phyloP scores from a whole-genome alignment of 2,888 invertebrate species.

The Heliothis peltigera region DNA sequence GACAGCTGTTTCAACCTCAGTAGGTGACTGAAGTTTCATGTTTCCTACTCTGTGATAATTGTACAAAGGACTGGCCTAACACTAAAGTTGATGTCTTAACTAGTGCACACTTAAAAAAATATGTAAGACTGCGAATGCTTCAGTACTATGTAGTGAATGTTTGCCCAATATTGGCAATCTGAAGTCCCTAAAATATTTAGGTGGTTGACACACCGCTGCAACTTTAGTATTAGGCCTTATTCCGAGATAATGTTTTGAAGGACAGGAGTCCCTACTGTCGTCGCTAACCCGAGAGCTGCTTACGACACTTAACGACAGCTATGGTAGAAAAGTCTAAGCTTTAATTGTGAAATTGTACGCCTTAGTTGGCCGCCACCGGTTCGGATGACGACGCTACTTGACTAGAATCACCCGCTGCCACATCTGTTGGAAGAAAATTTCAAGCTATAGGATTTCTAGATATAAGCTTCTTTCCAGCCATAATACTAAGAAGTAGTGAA shows the following conservation, averaged over 20 bases:
- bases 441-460: neutral
- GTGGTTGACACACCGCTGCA: neutral
- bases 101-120: conserved; percentile 5
- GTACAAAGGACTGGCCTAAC: neutral
- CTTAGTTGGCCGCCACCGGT: conserved; percentile 79
- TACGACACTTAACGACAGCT: conserved; percentile 63
- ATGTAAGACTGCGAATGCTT: conserved; percentile 15
- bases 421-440: conserved; percentile 67
- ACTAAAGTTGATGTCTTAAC: conserved; percentile 22
- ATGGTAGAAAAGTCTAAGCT: conserved; percentile 81
- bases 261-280: conserved; percentile 34
- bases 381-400: conserved; percentile 67
- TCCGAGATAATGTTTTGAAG: conserved; percentile 9
- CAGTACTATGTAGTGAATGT: conserved; percentile 12
- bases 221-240: conserved; percentile 18
- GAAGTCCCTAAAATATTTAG: conserved; percentile 2
- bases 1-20: conserved; percentile 34
- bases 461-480: too few species aligned
- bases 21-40: conserved; percentile 20
- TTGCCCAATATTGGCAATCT: conserved; percentile 1
- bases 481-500: too few species aligned
- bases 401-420: conserved; percentile 75
- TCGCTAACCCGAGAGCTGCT: conserved; percentile 67
- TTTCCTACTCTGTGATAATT: conserved; percentile 11
- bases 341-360: conserved; percentile 58